Evolutionary conservation across 2,113 vertebrate species (phyloP).

Genomic region (Gymnocephalus cernua): DNA sequence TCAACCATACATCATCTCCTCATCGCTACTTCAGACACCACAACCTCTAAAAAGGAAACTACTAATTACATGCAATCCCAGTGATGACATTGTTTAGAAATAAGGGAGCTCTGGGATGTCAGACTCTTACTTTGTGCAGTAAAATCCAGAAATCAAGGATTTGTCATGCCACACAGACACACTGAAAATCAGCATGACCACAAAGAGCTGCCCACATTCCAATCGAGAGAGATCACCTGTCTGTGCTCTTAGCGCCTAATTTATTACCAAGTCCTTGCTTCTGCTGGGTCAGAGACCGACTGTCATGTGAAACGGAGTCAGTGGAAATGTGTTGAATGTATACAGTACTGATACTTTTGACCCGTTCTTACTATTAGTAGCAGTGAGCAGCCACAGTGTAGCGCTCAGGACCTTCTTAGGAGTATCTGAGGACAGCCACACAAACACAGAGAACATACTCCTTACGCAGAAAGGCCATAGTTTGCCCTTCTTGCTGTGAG

Average conservation of each 20-base stretch:
- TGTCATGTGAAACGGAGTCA: constrained; percentile 33
- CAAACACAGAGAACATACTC: background rate
- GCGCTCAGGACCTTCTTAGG: background rate
- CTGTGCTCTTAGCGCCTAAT: constrained; percentile 35
- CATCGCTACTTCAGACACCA: too few relatives aligned
- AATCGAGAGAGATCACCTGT: constrained; percentile 57
- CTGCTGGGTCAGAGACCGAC: constrained; percentile 12
- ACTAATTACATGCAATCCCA: constrained; percentile 39
- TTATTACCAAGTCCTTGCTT: constrained; percentile 44
- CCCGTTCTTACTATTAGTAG: background rate
- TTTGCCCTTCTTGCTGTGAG: background rate
- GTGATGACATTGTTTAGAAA: constrained; percentile 62
- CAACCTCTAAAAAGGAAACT: constrained; percentile 41
- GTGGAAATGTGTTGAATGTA: constrained; percentile 30
- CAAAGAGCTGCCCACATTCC: constrained; percentile 66
- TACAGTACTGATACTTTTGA: constrained; percentile 1
- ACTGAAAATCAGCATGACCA: constrained; percentile 52
- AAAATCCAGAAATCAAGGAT: constrained; percentile 58
- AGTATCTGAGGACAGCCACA: background rate
- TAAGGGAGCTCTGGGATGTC: constrained; percentile 42
- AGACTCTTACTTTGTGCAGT: constrained; percentile 19
- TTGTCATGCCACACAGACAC: constrained; percentile 38
- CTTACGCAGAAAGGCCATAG: background rate
- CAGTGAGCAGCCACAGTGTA: background rate
- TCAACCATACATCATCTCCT: too few relatives aligned